These are phyloP conservation scores for Phengaris arion DNA, from an alignment of 2,888 invertebrate genomes.

Conservation along the genomic window DNA sequence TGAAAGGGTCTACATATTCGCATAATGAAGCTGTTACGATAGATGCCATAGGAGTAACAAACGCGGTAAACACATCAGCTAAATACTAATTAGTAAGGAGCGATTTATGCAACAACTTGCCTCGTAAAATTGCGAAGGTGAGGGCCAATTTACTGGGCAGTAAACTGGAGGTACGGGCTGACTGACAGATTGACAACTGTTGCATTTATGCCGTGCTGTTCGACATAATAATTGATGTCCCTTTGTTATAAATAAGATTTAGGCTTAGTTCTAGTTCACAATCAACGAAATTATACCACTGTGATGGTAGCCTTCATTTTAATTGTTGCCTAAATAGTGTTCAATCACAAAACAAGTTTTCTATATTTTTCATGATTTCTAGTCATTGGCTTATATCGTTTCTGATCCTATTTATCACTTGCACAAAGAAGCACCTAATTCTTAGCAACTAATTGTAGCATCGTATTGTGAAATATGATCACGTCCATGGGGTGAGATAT, in stretches of 20 bases:
- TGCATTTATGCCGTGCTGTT: constrained; percentile 51
- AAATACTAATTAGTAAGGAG: constrained; percentile 41
- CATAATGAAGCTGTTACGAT: constrained; percentile 11
- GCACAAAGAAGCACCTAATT: not conserved
- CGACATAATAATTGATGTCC: constrained; percentile 34
- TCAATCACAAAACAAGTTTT: not conserved
- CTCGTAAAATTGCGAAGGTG: constrained; percentile 48
- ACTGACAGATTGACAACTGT: constrained; percentile 46
- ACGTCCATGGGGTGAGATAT: constrained; percentile 15
- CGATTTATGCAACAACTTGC: constrained; percentile 49
- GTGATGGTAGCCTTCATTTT: not conserved
- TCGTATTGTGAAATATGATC: constrained; percentile 24
- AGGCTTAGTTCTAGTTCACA: not conserved
- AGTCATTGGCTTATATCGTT: not conserved
- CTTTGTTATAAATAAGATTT: not conserved
- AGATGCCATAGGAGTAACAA: constrained; percentile 11
- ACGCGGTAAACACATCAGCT: constrained; percentile 11
- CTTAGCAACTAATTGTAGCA: constrained; percentile 16
- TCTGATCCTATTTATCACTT: not conserved
- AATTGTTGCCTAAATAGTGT: not conserved
- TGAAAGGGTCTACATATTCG: not conserved
- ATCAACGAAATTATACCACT: no score
- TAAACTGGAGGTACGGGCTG: constrained; percentile 56
- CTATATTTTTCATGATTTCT: not conserved
- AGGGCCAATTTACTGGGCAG: constrained; percentile 59